phyloP scores from a whole-genome alignment of 2,113 vertebrate species.

The Rhodinocichla rosea region DNA sequence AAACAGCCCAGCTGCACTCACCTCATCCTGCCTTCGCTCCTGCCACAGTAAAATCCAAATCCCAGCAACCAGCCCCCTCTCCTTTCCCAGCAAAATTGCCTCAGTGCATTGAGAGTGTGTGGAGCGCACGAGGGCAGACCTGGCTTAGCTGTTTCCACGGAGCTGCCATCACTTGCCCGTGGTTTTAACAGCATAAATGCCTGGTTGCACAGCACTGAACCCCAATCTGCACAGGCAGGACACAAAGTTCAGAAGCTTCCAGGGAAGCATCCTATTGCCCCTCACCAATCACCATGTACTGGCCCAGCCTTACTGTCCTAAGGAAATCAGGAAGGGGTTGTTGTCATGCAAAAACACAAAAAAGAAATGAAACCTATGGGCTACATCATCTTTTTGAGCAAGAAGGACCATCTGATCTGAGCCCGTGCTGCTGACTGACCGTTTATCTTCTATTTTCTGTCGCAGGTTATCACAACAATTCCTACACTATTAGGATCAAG shows the following conservation, averaged over 20 bases:
- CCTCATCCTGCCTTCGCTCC: not conserved
- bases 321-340: not conserved
- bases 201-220: not conserved
- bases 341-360: too few species aligned
- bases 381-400: not conserved
- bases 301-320: not conserved
- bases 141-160: not conserved
- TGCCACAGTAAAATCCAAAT: not conserved
- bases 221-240: not conserved
- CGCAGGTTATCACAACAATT: not conserved
- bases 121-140: not conserved
- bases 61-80: not conserved
- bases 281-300: fast-evolving
- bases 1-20: not conserved
- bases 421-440: not conserved
- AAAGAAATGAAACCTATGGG: fast-evolving
- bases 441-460: not conserved
- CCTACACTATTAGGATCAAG: too few species aligned
- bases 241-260: not conserved
- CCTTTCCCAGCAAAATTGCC: not conserved
- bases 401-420: not conserved
- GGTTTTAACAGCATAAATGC: not conserved
- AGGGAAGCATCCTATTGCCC: not conserved
- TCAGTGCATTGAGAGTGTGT: not conserved
- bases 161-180: not conserved